phyloP scores from a whole-genome alignment of 2,888 invertebrate species.

The Boloria selene region DNA sequence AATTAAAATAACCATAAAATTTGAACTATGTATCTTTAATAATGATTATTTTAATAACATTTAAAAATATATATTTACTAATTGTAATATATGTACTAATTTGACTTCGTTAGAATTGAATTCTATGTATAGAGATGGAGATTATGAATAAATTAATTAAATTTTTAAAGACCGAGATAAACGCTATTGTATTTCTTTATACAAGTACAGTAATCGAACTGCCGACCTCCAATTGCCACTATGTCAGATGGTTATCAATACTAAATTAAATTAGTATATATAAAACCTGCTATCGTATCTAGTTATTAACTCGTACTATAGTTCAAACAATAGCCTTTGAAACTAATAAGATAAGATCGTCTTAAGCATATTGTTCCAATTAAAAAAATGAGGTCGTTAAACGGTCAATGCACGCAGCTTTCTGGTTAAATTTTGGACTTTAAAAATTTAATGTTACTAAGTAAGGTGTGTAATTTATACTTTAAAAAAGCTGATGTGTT shows the following conservation, averaged over 20 bases:
- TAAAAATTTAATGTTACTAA: not conserved
- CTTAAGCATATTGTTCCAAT: constrained; percentile 22
- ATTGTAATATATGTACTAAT: too few relatives aligned
- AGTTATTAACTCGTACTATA: constrained; percentile 15
- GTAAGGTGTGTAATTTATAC: constrained; percentile 1
- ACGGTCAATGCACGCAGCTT: constrained; percentile 22
- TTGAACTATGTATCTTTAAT: too few relatives aligned
- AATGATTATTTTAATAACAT: too few relatives aligned
- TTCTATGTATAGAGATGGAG: too few relatives aligned
- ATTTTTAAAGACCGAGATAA: too few relatives aligned
- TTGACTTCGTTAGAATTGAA: too few relatives aligned
- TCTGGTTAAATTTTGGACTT: constrained; percentile 13
- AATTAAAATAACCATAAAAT: too few relatives aligned
- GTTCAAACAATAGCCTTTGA: constrained; percentile 18
- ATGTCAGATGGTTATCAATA: constrained; percentile 6
- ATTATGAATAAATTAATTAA: too few relatives aligned
- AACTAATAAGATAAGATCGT: constrained; percentile 23
- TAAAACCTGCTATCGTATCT: not conserved
- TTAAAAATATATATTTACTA: too few relatives aligned
- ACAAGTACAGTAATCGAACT: constrained; percentile 5
- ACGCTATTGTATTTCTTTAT: too few relatives aligned
- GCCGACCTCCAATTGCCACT: constrained; percentile 6
- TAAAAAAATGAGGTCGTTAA: constrained; percentile 25
- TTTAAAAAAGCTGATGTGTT: not conserved
- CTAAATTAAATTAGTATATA: constrained; percentile 16